phyloP scores from a whole-genome alignment of 1,140 invertebrate genomes.

The Melanaphis sacchari region DNA sequence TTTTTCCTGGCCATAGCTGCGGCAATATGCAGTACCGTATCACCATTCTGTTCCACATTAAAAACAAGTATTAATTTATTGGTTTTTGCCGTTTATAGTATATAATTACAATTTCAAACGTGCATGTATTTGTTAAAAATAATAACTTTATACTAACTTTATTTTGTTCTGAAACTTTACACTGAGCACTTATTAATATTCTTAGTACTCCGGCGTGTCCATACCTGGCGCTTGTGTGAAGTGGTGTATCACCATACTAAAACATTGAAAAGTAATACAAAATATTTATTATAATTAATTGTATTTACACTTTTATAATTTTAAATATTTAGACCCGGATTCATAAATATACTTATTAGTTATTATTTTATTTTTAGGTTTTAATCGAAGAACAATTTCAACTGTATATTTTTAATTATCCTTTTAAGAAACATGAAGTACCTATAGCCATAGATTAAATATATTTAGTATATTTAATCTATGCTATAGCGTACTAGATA shows the following conservation, averaged over 20 bases:
- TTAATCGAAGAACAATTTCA: neutral
- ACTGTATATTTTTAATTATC: neutral
- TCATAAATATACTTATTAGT: neutral
- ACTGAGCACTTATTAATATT: constrained; percentile 90
- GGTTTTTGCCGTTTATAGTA: no score
- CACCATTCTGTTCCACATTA: constrained; percentile 77
- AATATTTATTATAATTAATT: neutral
- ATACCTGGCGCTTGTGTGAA: constrained; percentile 90
- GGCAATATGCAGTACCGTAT: constrained; percentile 91
- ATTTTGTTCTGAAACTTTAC: constrained; percentile 88
- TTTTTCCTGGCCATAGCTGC: constrained; percentile 92
- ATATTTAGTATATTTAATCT: no score
- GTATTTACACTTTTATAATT: neutral
- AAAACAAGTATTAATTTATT: neutral
- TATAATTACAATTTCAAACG: neutral
- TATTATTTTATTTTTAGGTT: neutral
- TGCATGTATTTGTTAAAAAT: neutral
- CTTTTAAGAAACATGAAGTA: neutral
- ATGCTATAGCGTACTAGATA: neutral
- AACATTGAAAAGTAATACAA: constrained; percentile 62
- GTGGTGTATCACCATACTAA: constrained; percentile 93
- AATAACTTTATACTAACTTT: constrained; percentile 69
- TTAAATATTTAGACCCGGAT: neutral
- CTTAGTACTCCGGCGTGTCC: constrained; percentile 95
- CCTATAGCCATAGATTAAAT: no score